Base-by-base conservation (phyloP, 2,113 vertebrate species). In the Microcebus tavaratra region DNA sequence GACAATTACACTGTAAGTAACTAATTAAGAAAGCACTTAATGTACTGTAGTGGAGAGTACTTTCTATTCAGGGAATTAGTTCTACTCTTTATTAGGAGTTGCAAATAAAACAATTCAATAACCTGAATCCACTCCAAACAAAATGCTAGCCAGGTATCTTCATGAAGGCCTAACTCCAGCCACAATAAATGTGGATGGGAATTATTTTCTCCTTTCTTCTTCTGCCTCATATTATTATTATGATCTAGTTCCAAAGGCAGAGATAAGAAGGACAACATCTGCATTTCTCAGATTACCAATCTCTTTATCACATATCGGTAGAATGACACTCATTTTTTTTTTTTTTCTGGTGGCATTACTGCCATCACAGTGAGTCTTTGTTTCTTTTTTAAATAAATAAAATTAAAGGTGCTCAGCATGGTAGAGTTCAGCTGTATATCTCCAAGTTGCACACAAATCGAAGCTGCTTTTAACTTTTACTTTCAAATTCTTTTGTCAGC, bases 1-100 rank as follows among this genome's bases (percentile, higher is more conserved):
- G 0, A 25, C 39, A 59, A 78, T 82, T 88, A 68, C 89, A 23
- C 29, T 87, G 79, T 81, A 91, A 98, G 88, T 78, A 94, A 95
- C 96, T 98, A 97, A 98, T 98, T 98, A 96, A 63, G 81, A 92
- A 95, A 39, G 15, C 82, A 76, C 72, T 90, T 88, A 93, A 90
- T 2, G 0, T 86, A 94, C 86, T 13, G 0, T 42, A 81, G 96
- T 81, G 36, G 78, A 96, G 75, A 96, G 59, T n/a, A 76, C 81
- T 93, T 92, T 95, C 91, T 75, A n/a, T 59, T 29, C 67, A 91
- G 96, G 95, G 42, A 88, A 88, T 92, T 90, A 80, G 20, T 67
- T 90, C 59, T 88, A 55, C 72, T 96, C 85, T 94, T 97, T 70
- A 61, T 85, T 91, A 94, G 39, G 0, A 15, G 57, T 63, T 93